Conservation (phyloP, 2,888 invertebrate species). For the Lasioglossum villosulum region DNA sequence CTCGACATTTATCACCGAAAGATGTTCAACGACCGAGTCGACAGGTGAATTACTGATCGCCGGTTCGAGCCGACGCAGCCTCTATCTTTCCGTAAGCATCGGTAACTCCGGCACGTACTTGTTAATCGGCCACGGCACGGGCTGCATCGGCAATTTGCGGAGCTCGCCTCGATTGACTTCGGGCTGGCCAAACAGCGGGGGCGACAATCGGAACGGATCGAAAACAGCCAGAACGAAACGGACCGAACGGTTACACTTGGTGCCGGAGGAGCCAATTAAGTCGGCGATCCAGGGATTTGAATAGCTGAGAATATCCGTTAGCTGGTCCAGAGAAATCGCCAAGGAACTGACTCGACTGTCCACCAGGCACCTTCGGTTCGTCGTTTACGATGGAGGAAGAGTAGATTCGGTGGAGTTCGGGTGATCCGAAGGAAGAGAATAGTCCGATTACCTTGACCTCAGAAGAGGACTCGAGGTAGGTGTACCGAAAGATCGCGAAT, state of each 20-base stretch:
- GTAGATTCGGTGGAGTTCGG: background rate
- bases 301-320: background rate
- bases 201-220: constrained; percentile 3
- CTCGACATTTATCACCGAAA: background rate
- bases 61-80: background rate
- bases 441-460: background rate
- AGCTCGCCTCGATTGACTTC: background rate
- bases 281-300: constrained; percentile 1
- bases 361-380: too few relatives aligned
- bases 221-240: constrained; percentile 11
- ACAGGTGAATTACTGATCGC: background rate
- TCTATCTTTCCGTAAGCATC: background rate
- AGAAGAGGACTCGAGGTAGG: background rate
- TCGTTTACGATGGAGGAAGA: background rate
- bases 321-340: background rate
- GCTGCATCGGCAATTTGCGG: constrained; percentile 16
- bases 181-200: background rate
- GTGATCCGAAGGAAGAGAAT: background rate
- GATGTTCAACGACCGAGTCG: background rate
- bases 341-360: background rate
- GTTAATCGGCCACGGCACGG: constrained; percentile 32
- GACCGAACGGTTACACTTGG: background rate
- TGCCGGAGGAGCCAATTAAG: background rate
- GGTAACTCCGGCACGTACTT: constrained; percentile 20
- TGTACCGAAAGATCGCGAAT: background rate